phyloP scores from a whole-genome alignment of 2,113 vertebrate species.

The Dunckerocampus dactyliophorus region DNA sequence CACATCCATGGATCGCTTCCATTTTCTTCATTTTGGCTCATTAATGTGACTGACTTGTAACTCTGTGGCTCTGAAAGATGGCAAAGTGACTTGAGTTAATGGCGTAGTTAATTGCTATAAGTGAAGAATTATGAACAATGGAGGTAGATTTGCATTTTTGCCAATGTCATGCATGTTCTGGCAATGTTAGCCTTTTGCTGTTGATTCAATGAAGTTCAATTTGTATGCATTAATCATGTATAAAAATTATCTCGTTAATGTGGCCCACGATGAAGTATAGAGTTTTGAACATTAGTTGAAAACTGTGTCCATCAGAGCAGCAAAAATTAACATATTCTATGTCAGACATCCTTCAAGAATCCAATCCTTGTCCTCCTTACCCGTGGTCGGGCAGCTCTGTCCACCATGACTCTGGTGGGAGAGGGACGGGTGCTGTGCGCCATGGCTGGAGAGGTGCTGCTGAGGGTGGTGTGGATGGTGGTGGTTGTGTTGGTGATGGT shows the following conservation, averaged over 20 bases:
- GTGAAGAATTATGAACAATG: not conserved
- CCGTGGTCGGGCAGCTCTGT: conserved; percentile 74
- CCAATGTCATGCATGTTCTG: not conserved
- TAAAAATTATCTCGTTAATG: too few relatives aligned
- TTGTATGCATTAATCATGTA: too few relatives aligned
- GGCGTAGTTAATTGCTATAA: too few relatives aligned
- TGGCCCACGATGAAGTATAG: too few relatives aligned
- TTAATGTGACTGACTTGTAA: not conserved
- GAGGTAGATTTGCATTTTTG: not conserved
- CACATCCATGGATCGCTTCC: not conserved
- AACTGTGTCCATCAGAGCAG: too few relatives aligned
- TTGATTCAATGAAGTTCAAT: too few relatives aligned
- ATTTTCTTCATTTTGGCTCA: not conserved
- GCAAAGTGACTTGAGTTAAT: not conserved
- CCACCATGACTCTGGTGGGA: conserved; percentile 73
- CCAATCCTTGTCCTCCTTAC: conserved; percentile 64
- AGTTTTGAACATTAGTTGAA: too few relatives aligned
- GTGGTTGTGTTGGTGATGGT: conserved; percentile 51
- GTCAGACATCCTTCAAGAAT: too few relatives aligned
- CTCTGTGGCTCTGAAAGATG: not conserved
- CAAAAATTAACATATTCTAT: too few relatives aligned
- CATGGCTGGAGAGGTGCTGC: conserved; percentile 65
- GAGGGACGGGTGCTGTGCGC: conserved; percentile 65
- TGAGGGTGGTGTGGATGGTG: conserved; percentile 59
- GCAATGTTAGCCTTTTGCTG: too few relatives aligned